These are phyloP conservation scores for Leucoraja ocellata DNA, from an alignment of 2,797 vertebrate genomes.

Conservation along the genomic window DNA sequence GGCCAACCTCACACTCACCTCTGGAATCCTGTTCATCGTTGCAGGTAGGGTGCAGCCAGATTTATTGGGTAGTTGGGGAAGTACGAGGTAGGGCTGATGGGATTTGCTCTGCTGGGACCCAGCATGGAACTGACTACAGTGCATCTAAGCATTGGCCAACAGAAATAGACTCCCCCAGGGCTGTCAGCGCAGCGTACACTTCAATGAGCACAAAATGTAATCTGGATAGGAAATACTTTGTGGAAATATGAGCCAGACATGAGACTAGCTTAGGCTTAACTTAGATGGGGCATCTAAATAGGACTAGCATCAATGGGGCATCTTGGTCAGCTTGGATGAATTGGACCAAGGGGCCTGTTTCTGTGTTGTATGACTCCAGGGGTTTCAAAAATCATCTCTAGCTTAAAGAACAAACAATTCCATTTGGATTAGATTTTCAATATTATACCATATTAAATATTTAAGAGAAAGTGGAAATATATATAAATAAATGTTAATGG, in stretches of 20 bases:
- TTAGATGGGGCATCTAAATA: too few species aligned
- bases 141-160: background rate
- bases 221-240: too few species aligned
- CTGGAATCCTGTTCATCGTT: constrained; percentile 73
- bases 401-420: background rate
- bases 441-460: background rate
- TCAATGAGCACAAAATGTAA: background rate
- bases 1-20: constrained; percentile 78
- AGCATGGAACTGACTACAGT: background rate
- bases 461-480: background rate
- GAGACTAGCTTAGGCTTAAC: too few species aligned
- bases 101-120: background rate
- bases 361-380: too few species aligned
- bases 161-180: background rate
- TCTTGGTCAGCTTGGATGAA: too few species aligned
- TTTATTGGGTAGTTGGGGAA: background rate
- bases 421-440: background rate
- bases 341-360: too few species aligned
- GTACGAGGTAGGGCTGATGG: background rate
- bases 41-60: constrained; percentile 58
- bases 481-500: background rate
- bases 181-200: background rate
- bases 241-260: too few species aligned
- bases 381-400: too few species aligned
- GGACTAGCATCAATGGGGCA: too few species aligned